Conservation (phyloP, 2,888 invertebrate genomes). For the Eledone cirrhosa region DNA sequence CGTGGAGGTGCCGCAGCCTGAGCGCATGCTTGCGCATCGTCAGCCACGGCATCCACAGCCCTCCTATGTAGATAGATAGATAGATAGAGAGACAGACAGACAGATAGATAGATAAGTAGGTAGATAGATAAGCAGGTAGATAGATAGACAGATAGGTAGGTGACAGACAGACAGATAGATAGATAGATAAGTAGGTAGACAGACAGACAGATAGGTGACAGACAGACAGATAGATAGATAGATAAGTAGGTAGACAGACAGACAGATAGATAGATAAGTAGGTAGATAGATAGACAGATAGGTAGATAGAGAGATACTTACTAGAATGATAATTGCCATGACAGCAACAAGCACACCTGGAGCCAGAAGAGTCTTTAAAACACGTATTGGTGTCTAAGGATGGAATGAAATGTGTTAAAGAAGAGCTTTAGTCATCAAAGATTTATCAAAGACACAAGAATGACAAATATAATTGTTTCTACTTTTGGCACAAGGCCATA, state of each 20-base stretch:
- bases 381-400: conserved; percentile 69
- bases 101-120: neutral
- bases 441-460: too few relatives aligned
- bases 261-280: neutral
- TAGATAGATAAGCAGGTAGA: neutral
- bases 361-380: conserved; percentile 72
- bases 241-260: neutral
- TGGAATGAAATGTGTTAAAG: neutral
- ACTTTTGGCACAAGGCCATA: too few relatives aligned
- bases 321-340: conserved; percentile 43
- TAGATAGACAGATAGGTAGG: neutral
- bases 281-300: neutral
- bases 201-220: neutral
- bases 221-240: neutral
- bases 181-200: too few relatives aligned
- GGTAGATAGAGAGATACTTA: conserved; percentile 40
- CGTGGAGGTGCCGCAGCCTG: too few relatives aligned
- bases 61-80: too few relatives aligned
- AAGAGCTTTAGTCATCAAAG: too few relatives aligned
- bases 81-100: neutral
- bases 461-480: too few relatives aligned
- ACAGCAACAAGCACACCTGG: conserved; percentile 70
- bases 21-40: too few relatives aligned
- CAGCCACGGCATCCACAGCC: too few relatives aligned
- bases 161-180: neutral